These are phyloP conservation scores for Syritta pipiens DNA, from an alignment of 2,888 invertebrate species.

Conservation along the genomic window DNA sequence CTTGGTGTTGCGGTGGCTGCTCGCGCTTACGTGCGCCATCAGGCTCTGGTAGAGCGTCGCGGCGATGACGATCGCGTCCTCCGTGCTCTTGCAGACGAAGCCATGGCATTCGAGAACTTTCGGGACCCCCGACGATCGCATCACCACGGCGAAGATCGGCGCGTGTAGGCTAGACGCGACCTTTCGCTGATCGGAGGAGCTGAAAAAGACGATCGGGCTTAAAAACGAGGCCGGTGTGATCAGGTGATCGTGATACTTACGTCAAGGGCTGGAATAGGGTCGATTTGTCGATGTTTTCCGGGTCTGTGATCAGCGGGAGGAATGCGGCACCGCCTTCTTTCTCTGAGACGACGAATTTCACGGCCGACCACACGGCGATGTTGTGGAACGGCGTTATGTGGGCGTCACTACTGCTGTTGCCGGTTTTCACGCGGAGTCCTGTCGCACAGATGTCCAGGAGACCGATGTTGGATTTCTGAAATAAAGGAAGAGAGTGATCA, in stretches of 20 bases:
- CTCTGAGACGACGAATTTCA: conserved; percentile 88
- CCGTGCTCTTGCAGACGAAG: conserved; percentile 92
- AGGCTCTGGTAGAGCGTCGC: conserved; percentile 94
- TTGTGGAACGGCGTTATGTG: conserved; percentile 91
- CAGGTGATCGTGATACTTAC: conserved; percentile 72
- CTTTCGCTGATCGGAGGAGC: conserved; percentile 76
- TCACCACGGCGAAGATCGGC: conserved; percentile 93
- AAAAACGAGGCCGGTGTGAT: too few relatives aligned
- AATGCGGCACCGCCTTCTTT: conserved; percentile 85
- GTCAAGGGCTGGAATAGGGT: conserved; percentile 82
- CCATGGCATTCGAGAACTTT: conserved; percentile 93
- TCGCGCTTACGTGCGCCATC: conserved; percentile 88
- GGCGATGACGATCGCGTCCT: conserved; percentile 94
- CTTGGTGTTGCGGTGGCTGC: conserved; percentile 76
- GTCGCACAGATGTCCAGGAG: conserved; percentile 78
- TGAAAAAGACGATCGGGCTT: too few relatives aligned
- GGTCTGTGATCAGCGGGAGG: conserved; percentile 90
- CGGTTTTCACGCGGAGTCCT: conserved; percentile 87
- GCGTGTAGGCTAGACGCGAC: conserved; percentile 83
- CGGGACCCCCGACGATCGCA: conserved; percentile 87
- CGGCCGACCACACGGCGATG: conserved; percentile 95
- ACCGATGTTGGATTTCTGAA: conserved; percentile 75
- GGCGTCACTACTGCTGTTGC: conserved; percentile 70
- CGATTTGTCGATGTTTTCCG: conserved; percentile 88
- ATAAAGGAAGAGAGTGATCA: background rate